These are phyloP conservation scores for Leucosticte australis DNA, from an alignment of 2,113 vertebrate genomes.

Conservation along the genomic window DNA sequence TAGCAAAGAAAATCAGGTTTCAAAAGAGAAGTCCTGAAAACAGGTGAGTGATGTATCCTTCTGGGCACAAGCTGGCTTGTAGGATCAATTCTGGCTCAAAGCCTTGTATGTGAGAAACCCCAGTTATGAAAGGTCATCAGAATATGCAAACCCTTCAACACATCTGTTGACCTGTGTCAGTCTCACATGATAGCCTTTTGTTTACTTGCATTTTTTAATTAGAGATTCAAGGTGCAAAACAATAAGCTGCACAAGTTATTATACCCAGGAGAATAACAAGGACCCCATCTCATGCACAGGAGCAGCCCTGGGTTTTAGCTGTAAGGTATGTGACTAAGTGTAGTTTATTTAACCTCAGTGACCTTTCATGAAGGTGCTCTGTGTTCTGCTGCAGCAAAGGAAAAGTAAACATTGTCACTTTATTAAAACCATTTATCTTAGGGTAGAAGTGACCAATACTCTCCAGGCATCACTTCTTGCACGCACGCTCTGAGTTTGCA, in stretches of 20 bases:
- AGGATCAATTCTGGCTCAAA: neutral
- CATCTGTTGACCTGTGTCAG: neutral
- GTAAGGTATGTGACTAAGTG: slow-evolving; percentile 24
- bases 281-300: neutral
- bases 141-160: neutral
- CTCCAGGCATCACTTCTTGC: neutral
- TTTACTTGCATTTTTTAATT: neutral
- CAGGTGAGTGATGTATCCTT: neutral
- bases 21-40: neutral
- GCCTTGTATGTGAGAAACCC: neutral
- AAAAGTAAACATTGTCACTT: slow-evolving; percentile 36
- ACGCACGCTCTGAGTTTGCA: neutral
- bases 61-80: neutral
- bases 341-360: slow-evolving; percentile 49
- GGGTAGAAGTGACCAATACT: neutral
- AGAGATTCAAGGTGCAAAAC: neutral
- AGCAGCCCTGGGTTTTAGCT: neutral
- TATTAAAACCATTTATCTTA: slow-evolving; percentile 17
- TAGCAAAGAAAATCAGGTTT: neutral
- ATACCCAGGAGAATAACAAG: neutral
- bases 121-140: neutral
- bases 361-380: slow-evolving; percentile 15
- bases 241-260: neutral
- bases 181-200: neutral
- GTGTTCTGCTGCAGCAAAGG: neutral